These are phyloP conservation scores for Pyxicephalus adspersus DNA, from an alignment of 2,113 vertebrate genomes.

Conservation along the genomic window DNA sequence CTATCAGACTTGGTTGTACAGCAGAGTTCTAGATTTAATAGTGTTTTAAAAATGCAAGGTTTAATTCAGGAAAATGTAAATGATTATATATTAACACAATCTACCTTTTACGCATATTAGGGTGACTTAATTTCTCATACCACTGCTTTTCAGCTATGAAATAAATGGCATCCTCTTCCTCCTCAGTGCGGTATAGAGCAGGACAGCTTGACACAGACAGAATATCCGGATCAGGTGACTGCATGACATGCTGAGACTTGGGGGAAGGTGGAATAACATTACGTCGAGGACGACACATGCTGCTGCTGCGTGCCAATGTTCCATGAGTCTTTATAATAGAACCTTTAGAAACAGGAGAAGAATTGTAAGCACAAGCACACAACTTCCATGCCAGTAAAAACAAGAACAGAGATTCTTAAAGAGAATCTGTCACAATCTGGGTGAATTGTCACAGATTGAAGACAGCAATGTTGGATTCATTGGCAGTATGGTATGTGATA, in stretches of 20 bases:
- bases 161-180: constrained; percentile 90
- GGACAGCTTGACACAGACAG: constrained; percentile 91
- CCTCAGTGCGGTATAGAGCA: constrained; percentile 86
- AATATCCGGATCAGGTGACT: constrained; percentile 93
- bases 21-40: constrained; percentile 51
- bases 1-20: constrained; percentile 9
- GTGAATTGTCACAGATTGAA: too few relatives aligned
- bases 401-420: too few relatives aligned
- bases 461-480: too few relatives aligned
- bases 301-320: constrained; percentile 87
- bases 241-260: constrained; percentile 78
- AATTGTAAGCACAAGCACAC: not conserved
- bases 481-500: too few relatives aligned
- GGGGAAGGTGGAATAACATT: constrained; percentile 83
- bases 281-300: constrained; percentile 89
- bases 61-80: too few relatives aligned
- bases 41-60: not conserved
- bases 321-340: constrained; percentile 75
- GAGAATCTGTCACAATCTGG: too few relatives aligned
- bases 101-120: constrained; percentile 26
- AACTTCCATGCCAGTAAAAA: too few relatives aligned
- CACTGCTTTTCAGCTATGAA: constrained; percentile 92
- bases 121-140: constrained; percentile 69
- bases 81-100: not conserved
- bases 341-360: constrained; percentile 66